Conservation (phyloP, 1,140 invertebrate genomes). For the Drosophila rhopaloa region DNA sequence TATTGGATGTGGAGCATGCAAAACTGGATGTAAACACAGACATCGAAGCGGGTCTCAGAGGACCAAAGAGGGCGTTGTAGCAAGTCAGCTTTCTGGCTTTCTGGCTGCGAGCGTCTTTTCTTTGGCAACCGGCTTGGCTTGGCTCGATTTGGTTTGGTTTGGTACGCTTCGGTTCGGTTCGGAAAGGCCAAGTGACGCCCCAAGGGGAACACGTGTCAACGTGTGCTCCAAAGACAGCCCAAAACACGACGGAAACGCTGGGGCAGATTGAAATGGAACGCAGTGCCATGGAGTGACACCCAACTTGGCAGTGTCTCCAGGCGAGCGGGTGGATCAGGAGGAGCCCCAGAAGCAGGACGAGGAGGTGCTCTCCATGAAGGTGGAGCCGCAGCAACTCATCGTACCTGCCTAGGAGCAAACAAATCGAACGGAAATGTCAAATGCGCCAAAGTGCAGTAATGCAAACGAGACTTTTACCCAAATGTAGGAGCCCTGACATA, state of each 20-base stretch:
- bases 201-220: slow-evolving; percentile 68
- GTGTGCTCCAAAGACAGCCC: slow-evolving; percentile 47
- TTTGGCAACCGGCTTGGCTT: slow-evolving; percentile 23
- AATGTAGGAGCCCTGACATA: slow-evolving; percentile 33
- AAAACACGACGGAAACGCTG: slow-evolving; percentile 55
- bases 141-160: slow-evolving; percentile 5
- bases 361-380: not conserved
- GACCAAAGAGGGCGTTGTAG: slow-evolving; percentile 49
- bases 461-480: slow-evolving; percentile 67
- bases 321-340: slow-evolving; percentile 5
- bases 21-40: slow-evolving; percentile 71
- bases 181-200: slow-evolving; percentile 42
- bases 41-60: slow-evolving; percentile 53
- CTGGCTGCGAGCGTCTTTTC: slow-evolving; percentile 52
- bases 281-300: slow-evolving; percentile 36
- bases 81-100: slow-evolving; percentile 59
- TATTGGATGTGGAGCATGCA: slow-evolving; percentile 63
- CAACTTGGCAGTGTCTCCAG: slow-evolving; percentile 43
- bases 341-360: not conserved
- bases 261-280: slow-evolving; percentile 67
- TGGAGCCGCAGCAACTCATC: slow-evolving; percentile 15
- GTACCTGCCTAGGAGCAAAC: slow-evolving; percentile 53
- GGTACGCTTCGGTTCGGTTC: not conserved
- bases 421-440: slow-evolving; percentile 84
- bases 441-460: slow-evolving; percentile 78